These are phyloP conservation scores for Morelia viridis DNA, from an alignment of 2,797 vertebrate genomes.

Conservation along the genomic window DNA sequence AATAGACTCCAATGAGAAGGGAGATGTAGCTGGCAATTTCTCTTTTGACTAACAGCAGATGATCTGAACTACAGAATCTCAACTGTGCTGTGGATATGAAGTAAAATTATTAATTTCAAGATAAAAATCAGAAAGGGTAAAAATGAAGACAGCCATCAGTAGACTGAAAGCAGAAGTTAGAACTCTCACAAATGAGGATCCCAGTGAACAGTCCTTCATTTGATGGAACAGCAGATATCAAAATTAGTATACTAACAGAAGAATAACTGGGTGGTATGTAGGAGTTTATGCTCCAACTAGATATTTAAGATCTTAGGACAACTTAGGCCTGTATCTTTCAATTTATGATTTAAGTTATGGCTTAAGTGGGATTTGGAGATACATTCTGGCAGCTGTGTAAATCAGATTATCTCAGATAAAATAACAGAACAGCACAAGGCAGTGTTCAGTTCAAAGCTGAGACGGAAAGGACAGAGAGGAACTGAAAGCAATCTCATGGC, in stretches of 20 bases:
- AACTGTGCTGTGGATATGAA: not conserved
- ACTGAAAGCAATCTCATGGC: not conserved
- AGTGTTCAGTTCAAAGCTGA: not conserved
- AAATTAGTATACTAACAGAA: not conserved
- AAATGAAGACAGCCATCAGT: not conserved
- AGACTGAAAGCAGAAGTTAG: not conserved
- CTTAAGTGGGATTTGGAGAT: not conserved
- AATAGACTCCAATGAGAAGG: not conserved
- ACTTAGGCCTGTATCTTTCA: not conserved
- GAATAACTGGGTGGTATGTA: not conserved
- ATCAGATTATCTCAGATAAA: not conserved
- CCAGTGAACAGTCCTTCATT: not conserved
- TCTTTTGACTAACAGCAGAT: not conserved
- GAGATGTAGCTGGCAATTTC: not conserved
- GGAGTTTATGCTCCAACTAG: not conserved
- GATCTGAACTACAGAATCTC: not conserved
- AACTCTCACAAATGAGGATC: not conserved
- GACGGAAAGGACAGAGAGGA: not conserved
- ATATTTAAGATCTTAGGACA: not conserved
- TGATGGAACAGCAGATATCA: not conserved
- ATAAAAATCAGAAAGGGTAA: not conserved
- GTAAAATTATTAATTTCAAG: not conserved
- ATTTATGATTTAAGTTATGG: not conserved
- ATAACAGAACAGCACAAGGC: not conserved
- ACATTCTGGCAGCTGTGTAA: not conserved